Evolutionary conservation across 2,113 vertebrate genomes (phyloP), one percentile per base, ranked within the genome.

Genomic region (Neopipo cinnamomea): DNA sequence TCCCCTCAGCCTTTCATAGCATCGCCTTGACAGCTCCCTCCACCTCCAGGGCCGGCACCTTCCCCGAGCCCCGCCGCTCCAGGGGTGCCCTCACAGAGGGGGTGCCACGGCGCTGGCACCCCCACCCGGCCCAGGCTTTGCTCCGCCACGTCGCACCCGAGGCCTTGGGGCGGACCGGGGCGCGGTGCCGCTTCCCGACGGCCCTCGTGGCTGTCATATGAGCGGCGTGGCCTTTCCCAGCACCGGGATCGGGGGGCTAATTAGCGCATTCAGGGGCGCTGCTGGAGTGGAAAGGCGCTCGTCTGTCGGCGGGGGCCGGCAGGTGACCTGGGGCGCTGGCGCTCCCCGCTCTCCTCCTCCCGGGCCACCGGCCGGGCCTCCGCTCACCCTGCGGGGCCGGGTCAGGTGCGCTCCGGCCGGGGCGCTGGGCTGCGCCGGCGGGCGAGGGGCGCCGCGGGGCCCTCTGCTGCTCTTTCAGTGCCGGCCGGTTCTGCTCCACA

Each of bases 281-380:
- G 97, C 97, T 98, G 98, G 98, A 98, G 98, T 98, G 98, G 98
- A 98, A 97, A 98, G 98, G 97, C 97, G 96, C 96, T 98, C 94
- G 98, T 98, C 97, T 98, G 97, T 97, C 95, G 85, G 97, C 27
- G 12, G 80, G 93, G 97, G 93, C 97, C 89, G 97, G 97, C 98
- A 97, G 98, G 96, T 98, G 93, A 63, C 91, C 65, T 21, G 81
- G 12, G 76, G 46, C 70, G 25, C 56, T 42, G 87, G 14, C 14
- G 8, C 12, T 82, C 28, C 58, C 53, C 4, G 3, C 47, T 61
- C 47, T 55, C 19, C 65, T 82, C n/a, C 77, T 44, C 11, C 25
- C 16, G 4, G 2, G 11, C 53, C 52, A 31, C 5, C 4, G 2
- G 58, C 50, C 70, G 19, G 25, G 35, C 24, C 39, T 42, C 33